These are phyloP conservation scores for Hafferia zeledoni DNA, from an alignment of 2,797 vertebrate genomes.

Conservation along the genomic window DNA sequence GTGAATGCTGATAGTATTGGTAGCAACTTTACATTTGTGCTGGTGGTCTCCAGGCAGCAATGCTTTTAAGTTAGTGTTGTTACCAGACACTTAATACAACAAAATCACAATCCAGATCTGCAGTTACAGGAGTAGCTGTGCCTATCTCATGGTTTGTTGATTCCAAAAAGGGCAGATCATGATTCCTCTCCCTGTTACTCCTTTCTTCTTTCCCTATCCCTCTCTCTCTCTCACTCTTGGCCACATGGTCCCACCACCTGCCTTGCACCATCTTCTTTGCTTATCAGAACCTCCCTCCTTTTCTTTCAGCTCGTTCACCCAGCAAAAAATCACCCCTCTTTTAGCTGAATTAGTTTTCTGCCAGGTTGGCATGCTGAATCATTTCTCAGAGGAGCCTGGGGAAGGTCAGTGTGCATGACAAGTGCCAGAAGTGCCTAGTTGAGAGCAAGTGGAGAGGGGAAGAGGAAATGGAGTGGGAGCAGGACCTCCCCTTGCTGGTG, in stretches of 20 bases:
- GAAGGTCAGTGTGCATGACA: not conserved
- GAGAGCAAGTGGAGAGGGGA: not conserved
- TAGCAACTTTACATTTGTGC: not conserved
- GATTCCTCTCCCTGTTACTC: not conserved
- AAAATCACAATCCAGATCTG: not conserved
- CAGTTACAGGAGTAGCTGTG: not conserved
- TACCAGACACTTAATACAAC: not conserved
- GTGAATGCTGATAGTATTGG: not conserved
- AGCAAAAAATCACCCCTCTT: not conserved
- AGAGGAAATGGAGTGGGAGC: not conserved
- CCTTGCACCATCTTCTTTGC: not conserved
- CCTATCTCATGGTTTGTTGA: not conserved
- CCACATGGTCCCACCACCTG: constrained; percentile 17
- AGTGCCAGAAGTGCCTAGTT: not conserved
- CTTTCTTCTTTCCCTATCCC: not conserved
- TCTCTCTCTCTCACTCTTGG: not conserved
- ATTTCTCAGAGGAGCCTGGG: not conserved
- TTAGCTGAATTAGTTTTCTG: constrained; percentile 19
- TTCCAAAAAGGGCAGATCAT: not conserved
- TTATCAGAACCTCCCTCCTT: not conserved
- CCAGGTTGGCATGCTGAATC: not conserved
- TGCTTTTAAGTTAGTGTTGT: not conserved
- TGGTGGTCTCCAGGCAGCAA: not conserved
- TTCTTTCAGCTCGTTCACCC: constrained; percentile 33
- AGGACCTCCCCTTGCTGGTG: not conserved